These are phyloP conservation scores for Nymphalis urticae DNA, from an alignment of 2,888 invertebrate species.

Conservation along the genomic window DNA sequence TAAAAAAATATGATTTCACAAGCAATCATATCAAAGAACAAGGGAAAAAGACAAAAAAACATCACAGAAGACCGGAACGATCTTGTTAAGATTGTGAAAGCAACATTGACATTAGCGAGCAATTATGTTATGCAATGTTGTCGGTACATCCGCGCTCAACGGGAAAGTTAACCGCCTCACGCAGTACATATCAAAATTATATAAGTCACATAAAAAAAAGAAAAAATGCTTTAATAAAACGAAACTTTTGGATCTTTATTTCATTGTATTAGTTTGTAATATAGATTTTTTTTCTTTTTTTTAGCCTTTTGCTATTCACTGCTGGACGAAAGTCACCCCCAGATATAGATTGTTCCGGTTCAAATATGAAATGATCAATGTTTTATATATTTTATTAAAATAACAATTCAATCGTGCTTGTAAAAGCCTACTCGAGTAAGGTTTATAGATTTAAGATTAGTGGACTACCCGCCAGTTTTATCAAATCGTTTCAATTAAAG, in stretches of 20 bases:
- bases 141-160: slow-evolving; percentile 44
- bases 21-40: slow-evolving; percentile 56
- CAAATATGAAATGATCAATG: no score
- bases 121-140: slow-evolving; percentile 70
- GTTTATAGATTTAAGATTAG: no score
- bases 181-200: slow-evolving; percentile 71
- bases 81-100: slow-evolving; percentile 68
- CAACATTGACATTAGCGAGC: slow-evolving; percentile 75
- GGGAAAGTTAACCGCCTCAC: slow-evolving; percentile 66
- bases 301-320: no score
- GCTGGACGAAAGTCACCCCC: no score
- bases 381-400: no score
- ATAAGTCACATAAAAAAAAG: slow-evolving; percentile 47
- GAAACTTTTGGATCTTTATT: no score
- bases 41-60: slow-evolving; percentile 59
- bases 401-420: no score
- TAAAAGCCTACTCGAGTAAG: no score
- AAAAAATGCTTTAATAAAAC: not conserved
- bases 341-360: no score
- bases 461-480: no score
- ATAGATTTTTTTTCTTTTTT: no score
- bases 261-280: not conserved
- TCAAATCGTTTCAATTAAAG: no score
- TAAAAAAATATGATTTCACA: slow-evolving; percentile 36
- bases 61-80: slow-evolving; percentile 61